phyloP scores from a whole-genome alignment of 2,888 invertebrate species.

The Netelia inedita region DNA sequence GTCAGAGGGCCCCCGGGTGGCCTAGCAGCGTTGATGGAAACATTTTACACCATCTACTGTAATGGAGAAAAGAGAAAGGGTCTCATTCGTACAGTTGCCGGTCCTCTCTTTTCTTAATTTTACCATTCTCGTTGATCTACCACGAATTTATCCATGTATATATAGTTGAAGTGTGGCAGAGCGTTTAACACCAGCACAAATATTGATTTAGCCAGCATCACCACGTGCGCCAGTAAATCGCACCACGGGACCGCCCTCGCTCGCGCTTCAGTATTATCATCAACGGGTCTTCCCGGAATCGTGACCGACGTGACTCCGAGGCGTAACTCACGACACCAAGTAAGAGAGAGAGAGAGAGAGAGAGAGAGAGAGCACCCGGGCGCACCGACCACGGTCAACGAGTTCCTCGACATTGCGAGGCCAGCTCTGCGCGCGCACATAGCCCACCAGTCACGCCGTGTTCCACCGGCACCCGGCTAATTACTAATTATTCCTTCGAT shows the following conservation, averaged over 20 bases:
- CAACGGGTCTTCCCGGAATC: constrained; percentile 60
- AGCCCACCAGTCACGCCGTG: constrained; percentile 59
- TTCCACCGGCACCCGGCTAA: constrained; percentile 62
- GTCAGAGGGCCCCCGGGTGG: neutral
- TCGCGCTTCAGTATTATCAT: constrained; percentile 61
- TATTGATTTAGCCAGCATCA: constrained; percentile 46
- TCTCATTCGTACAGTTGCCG: neutral
- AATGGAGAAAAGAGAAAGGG: neutral
- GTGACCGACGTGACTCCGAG: constrained; percentile 70
- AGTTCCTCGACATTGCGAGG: constrained; percentile 63
- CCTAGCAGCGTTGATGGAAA: neutral
- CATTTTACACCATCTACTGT: neutral
- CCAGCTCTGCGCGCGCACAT: constrained; percentile 29
- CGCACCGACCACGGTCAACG: constrained; percentile 61
- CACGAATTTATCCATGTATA: neutral
- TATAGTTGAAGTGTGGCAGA: neutral
- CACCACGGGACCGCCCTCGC: constrained; percentile 20
- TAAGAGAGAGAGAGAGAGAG: constrained; percentile 7
- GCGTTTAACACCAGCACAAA: constrained; percentile 42
- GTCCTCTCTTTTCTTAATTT: neutral
- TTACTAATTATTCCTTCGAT: constrained; percentile 68
- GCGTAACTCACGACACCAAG: constrained; percentile 64
- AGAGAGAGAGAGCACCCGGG: constrained; percentile 5
- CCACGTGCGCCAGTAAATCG: constrained; percentile 36
- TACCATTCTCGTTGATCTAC: neutral